Conservation (phyloP, 1,140 invertebrate genomes). For the Contarinia nasturtii region DNA sequence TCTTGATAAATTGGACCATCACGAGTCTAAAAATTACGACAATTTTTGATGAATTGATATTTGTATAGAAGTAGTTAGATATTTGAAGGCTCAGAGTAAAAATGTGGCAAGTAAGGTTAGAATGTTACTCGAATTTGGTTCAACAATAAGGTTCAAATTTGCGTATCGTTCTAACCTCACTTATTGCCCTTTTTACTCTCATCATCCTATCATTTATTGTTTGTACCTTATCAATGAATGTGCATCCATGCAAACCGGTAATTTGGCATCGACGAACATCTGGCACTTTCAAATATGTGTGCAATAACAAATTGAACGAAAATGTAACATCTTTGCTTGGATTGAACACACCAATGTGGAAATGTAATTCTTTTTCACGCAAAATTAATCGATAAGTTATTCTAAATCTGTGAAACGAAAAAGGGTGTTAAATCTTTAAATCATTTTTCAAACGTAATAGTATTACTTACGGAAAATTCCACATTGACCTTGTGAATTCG, state of each 20-base stretch:
- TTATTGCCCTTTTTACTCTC: no score
- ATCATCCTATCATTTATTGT: no score
- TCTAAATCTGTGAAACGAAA: constrained; percentile 37
- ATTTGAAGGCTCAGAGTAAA: no score
- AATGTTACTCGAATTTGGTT: no score
- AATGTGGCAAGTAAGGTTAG: no score
- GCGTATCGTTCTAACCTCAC: no score
- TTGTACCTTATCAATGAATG: constrained; percentile 82
- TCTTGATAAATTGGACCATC: constrained; percentile 70
- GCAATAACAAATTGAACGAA: constrained; percentile 80
- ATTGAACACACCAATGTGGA: constrained; percentile 81
- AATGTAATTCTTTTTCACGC: constrained; percentile 77
- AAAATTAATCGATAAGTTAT: constrained; percentile 73
- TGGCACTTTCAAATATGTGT: constrained; percentile 90
- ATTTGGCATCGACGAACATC: constrained; percentile 81
- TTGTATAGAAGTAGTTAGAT: no score
- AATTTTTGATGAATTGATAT: background rate
- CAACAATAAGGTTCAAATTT: no score
- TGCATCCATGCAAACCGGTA: constrained; percentile 75
- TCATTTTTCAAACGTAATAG: background rate
- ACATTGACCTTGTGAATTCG: constrained; percentile 81
- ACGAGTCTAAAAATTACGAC: constrained; percentile 35
- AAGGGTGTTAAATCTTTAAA: background rate
- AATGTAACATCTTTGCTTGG: constrained; percentile 76
- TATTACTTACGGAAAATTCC: constrained; percentile 68